Evolutionary conservation across 2,888 invertebrate species (phyloP), one percentile per base, ranked within the genome.

Genomic region (Axea sp.): DNA sequence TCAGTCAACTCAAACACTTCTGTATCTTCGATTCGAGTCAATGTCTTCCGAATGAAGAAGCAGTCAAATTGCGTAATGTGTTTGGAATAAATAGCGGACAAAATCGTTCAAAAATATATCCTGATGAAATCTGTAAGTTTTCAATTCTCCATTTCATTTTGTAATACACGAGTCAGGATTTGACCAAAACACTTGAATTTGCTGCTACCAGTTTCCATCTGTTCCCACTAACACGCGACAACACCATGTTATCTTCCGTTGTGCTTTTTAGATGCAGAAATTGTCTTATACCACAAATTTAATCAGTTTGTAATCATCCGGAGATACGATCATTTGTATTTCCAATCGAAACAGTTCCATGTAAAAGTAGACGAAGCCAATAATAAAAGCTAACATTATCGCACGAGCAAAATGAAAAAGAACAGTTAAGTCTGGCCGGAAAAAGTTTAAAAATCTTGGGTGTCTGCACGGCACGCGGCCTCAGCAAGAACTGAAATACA

Each of bases 321-420:
- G 78, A 8, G 79, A 80, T 11, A 86, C 30, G 31, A 80, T 74
- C 80, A 87, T 83, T 68, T 86, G 83, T 19, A 85, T 3, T 60
- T 86, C 84, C 4, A 87, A 73, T n/a, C 84, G 77, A n/a, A 86
- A 73, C 19, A 85, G 55, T 75, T 84, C 80, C 11, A 79, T 72
- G 74, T 83, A 82, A 45, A 86, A 82, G 71, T 85, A 86, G 12
- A 83, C 78, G 51, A 84, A 86, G 3, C 83, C 85, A 5, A 86
- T 62, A 43, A 85, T 82, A 53, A 78, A 78, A 6, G 83, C 71
- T 49, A 57, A 72, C 71, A 69, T 77, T 12, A 15, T 43, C 35
- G 22, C 19, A 8, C 15, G n/a, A n/a, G n/a, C n/a, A n/a, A n/a
- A n/a, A n/a, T n/a, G 0, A 73, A 8, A 26, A 28, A 9, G n/a